phyloP scores from a whole-genome alignment of 2,113 vertebrate species.

The Triplophysa siluroides region DNA sequence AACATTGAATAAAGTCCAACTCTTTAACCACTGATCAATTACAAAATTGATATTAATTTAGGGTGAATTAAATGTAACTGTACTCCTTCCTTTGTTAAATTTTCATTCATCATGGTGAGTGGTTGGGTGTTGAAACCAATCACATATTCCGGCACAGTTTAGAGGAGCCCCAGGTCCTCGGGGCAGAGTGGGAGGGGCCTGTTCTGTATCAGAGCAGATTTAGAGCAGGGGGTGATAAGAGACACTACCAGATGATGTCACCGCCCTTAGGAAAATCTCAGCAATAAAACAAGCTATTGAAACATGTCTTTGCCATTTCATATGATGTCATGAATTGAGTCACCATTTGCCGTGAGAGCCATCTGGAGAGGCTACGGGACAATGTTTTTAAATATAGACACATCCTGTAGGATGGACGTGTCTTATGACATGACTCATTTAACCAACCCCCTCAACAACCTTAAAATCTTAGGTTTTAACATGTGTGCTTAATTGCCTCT shows the following conservation, averaged over 20 bases:
- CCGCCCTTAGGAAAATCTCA: conserved; percentile 66
- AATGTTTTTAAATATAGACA: not conserved
- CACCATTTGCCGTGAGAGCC: conserved; percentile 14
- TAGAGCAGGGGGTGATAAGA: conserved; percentile 23
- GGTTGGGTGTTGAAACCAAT: not conserved
- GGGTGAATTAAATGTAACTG: not conserved
- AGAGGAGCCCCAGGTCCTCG: not conserved
- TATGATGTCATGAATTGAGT: conserved; percentile 61
- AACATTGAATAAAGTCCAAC: too few relatives aligned
- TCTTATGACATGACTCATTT: not conserved
- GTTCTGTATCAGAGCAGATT: conserved; percentile 1
- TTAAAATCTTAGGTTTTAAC: not conserved
- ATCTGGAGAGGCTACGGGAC: not conserved
- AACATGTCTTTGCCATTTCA: conserved; percentile 57
- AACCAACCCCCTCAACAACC: not conserved
- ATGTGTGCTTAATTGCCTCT: not conserved
- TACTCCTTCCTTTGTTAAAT: conserved; percentile 7
- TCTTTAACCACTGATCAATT: too few relatives aligned
- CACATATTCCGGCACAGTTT: conserved; percentile 22
- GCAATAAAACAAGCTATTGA: conserved; percentile 71
- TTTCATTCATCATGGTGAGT: not conserved
- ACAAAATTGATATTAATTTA: too few relatives aligned
- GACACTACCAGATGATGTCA: conserved; percentile 71
- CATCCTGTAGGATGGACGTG: not conserved
- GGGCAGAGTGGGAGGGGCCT: conserved; percentile 22